Percentiles rank a stretch among this genome's conserved stretches.
Evolutionary conservation across 2,113 vertebrate species (phyloP).

Genomic region (Gnathonemus longibarbis): DNA sequence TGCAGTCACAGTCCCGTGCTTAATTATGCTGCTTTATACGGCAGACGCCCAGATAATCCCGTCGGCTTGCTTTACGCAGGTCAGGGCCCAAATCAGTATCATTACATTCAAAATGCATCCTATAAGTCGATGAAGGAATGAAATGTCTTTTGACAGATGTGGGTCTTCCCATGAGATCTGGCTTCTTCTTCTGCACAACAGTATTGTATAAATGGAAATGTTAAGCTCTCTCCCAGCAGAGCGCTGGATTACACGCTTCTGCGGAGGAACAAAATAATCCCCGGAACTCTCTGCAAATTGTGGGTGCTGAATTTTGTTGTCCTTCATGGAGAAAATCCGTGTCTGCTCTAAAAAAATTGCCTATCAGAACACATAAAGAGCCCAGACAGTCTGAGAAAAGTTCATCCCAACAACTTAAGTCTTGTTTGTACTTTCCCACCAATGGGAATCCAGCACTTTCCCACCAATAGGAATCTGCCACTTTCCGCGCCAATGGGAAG

Average conservation of each 20-base stretch:
- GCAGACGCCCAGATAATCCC: background rate
- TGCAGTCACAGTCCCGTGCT: background rate
- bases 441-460: background rate
- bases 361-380: slow-evolving; percentile 49
- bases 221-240: slow-evolving; percentile 55
- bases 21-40: background rate
- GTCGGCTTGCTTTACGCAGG: slow-evolving; percentile 44
- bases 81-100: slow-evolving; percentile 55
- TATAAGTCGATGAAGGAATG: slow-evolving; percentile 58
- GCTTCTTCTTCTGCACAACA: slow-evolving; percentile 34
- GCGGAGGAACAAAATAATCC: slow-evolving; percentile 61
- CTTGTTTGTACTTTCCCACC: background rate
- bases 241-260: slow-evolving; percentile 65
- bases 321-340: slow-evolving; percentile 59
- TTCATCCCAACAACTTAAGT: slow-evolving; percentile 13
- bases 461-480: background rate
- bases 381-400: slow-evolving; percentile 40
- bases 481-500: background rate
- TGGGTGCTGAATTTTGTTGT: slow-evolving; percentile 51
- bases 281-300: slow-evolving; percentile 51
- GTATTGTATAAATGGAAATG: slow-evolving; percentile 44
- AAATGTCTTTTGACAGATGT: slow-evolving; percentile 41
- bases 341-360: slow-evolving; percentile 59
- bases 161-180: slow-evolving; percentile 47
- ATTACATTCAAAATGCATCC: slow-evolving; percentile 51